Conservation (phyloP, 2,113 vertebrate species). For the Pelecanoides urinatrix region DNA sequence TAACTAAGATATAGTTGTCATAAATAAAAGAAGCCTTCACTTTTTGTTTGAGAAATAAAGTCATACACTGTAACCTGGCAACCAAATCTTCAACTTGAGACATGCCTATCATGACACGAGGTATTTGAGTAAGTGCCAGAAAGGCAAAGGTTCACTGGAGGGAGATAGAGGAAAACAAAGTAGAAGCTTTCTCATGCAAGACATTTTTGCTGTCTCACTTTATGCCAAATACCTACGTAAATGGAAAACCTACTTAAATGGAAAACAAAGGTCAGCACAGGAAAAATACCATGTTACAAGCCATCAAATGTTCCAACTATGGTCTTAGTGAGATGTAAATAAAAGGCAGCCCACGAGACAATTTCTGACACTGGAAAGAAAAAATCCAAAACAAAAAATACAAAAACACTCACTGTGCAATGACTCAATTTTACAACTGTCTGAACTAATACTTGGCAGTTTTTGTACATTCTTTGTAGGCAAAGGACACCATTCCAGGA, state of each 20-base stretch:
- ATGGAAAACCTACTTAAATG: not conserved
- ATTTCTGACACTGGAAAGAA: not conserved
- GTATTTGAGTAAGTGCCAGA: not conserved
- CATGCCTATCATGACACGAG: not conserved
- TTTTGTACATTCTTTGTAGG: slow-evolving; percentile 6
- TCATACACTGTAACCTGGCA: not conserved
- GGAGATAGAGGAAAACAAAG: not conserved
- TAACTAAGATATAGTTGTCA: not conserved
- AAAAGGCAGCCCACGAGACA: not conserved
- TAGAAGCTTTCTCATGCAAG: not conserved
- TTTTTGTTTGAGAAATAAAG: not conserved
- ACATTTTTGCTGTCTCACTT: slow-evolving; percentile 5
- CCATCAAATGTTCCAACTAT: not conserved
- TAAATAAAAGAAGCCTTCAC: not conserved
- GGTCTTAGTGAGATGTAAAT: not conserved
- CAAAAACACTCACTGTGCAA: not conserved
- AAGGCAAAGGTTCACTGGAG: not conserved
- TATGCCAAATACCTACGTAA: not conserved
- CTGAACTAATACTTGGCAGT: slow-evolving; percentile 32
- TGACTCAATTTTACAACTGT: not conserved
- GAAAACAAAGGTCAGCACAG: not conserved
- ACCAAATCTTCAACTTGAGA: not conserved
- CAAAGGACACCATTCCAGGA: slow-evolving; percentile 5
- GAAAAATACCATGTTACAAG: not conserved
- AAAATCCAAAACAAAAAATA: not conserved